A percentile compares a stretch with the other conserved stretches of the same genome.
Evolutionary conservation across 2,888 invertebrate species (phyloP).

Genomic region (Tenthredo scrophulariae): DNA sequence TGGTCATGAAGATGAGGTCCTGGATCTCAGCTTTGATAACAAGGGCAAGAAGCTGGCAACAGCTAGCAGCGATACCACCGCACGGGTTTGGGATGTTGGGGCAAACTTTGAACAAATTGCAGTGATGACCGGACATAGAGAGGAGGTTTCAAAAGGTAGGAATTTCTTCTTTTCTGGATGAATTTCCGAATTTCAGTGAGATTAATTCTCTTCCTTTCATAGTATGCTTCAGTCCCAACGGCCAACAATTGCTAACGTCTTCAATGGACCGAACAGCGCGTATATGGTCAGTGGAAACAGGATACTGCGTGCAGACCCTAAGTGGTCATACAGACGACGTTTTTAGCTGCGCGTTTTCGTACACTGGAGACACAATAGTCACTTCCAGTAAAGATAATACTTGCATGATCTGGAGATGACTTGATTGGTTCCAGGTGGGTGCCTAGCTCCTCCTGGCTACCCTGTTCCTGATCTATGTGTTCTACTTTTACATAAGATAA

Average conservation of each 20-base stretch:
- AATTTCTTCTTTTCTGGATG: background rate
- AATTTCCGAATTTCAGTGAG: background rate
- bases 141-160: conserved; percentile 85
- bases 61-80: conserved; percentile 88
- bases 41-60: conserved; percentile 87
- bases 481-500: conserved; percentile 66
- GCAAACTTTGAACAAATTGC: conserved; percentile 80
- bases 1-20: conserved; percentile 85
- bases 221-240: conserved; percentile 91
- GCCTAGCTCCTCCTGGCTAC: conserved; percentile 66
- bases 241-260: conserved; percentile 86
- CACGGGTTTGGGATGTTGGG: conserved; percentile 84
- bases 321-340: conserved; percentile 89
- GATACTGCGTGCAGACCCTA: conserved; percentile 86
- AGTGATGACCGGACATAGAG: conserved; percentile 83
- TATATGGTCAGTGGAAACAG: conserved; percentile 85
- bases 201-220: conserved; percentile 63
- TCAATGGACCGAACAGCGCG: conserved; percentile 88
- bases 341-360: conserved; percentile 90
- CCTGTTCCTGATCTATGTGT: conserved; percentile 66
- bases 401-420: conserved; percentile 89
- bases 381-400: conserved; percentile 92
- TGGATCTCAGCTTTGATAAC: conserved; percentile 89
- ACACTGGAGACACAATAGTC: conserved; percentile 87
- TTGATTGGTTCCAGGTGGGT: conserved; percentile 83